Evolutionary conservation across 2,888 invertebrate genomes (phyloP).

Genomic region (Tenthredo scrophulariae): DNA sequence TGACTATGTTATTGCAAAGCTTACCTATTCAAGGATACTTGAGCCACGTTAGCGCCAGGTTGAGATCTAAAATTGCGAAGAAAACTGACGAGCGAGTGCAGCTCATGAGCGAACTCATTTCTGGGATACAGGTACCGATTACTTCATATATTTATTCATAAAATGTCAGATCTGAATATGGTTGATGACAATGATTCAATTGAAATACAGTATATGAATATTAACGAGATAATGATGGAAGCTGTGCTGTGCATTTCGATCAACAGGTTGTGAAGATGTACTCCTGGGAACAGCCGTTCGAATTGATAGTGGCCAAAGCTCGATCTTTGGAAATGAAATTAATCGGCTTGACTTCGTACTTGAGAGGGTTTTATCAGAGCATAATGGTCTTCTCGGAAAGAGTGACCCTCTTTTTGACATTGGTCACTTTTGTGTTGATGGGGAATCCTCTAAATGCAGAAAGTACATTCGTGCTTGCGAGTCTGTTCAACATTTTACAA

Average conservation of each 20-base stretch:
- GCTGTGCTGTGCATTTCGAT: background rate
- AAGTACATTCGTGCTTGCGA: conserved; percentile 80
- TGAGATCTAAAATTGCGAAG: conserved; percentile 89
- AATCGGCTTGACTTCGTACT: conserved; percentile 81
- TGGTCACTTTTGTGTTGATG: conserved; percentile 80
- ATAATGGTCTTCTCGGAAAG: conserved; percentile 88
- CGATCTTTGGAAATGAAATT: conserved; percentile 85
- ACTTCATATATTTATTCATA: background rate
- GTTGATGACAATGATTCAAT: background rate
- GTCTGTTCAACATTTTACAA: conserved; percentile 84
- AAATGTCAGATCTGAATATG: background rate
- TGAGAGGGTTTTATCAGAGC: conserved; percentile 84
- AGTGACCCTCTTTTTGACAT: conserved; percentile 85
- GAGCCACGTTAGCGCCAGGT: conserved; percentile 70
- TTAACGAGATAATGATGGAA: background rate
- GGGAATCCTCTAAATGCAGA: conserved; percentile 74
- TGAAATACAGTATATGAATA: background rate
- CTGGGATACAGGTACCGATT: conserved; percentile 89
- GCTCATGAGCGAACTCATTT: conserved; percentile 96
- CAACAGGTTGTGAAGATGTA: conserved; percentile 95
- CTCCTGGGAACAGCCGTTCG: conserved; percentile 94
- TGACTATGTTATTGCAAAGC: conserved; percentile 87
- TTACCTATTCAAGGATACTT: conserved; percentile 88
- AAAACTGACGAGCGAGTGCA: conserved; percentile 94
- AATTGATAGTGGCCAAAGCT: conserved; percentile 87